phyloP scores from a whole-genome alignment of 2,888 invertebrate genomes.

The Oxystoma pomonae region DNA sequence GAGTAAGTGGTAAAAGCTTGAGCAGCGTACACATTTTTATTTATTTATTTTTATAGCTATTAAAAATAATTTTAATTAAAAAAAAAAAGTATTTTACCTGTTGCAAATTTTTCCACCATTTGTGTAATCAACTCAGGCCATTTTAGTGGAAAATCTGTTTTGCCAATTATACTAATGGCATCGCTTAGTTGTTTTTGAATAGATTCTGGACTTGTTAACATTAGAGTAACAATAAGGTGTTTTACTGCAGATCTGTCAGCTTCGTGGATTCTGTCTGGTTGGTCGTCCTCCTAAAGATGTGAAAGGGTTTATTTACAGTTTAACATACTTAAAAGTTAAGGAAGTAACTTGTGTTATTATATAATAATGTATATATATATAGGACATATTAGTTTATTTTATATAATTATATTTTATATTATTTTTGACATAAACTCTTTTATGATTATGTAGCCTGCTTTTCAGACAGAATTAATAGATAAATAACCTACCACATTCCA shows the following conservation, averaged over 20 bases:
- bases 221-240: slow-evolving; percentile 80
- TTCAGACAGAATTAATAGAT: neutral
- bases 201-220: slow-evolving; percentile 86
- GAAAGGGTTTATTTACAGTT: too few species aligned
- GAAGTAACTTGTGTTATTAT: too few species aligned
- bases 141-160: slow-evolving; percentile 92
- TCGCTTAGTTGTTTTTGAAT: slow-evolving; percentile 94
- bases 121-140: slow-evolving; percentile 93
- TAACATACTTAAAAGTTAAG: too few species aligned
- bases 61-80: neutral
- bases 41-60: too few species aligned
- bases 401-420: neutral
- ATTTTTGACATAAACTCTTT: too few species aligned
- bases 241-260: slow-evolving; percentile 80
- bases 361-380: too few species aligned
- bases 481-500: slow-evolving; percentile 75
- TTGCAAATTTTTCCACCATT: slow-evolving; percentile 88
- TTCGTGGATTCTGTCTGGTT: slow-evolving; percentile 71
- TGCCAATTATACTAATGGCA: slow-evolving; percentile 94
- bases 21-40: too few species aligned
- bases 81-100: too few species aligned
- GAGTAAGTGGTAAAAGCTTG: too few species aligned
- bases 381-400: neutral
- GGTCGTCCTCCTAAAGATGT: slow-evolving; percentile 66
- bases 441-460: too few species aligned